Evolutionary conservation across 2,797 vertebrate genomes (phyloP).

Genomic region (Sternotherus odoratus): DNA sequence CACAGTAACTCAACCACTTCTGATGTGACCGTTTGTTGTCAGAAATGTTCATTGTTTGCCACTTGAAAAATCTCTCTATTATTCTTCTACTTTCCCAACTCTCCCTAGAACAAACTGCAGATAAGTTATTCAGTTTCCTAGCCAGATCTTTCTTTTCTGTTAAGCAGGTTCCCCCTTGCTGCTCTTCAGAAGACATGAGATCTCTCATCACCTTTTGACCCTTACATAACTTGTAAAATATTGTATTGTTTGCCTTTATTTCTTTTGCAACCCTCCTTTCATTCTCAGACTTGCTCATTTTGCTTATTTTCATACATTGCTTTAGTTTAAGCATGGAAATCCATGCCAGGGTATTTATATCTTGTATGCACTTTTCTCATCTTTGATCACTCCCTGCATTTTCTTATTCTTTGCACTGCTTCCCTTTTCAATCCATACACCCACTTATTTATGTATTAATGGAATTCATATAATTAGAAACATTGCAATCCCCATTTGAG

Average conservation of each 20-base stretch:
- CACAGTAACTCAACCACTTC: background rate
- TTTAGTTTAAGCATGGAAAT: background rate
- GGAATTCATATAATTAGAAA: background rate
- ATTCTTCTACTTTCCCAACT: background rate
- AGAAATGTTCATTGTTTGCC: background rate
- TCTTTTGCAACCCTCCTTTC: background rate
- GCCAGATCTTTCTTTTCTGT: background rate
- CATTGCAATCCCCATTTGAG: background rate
- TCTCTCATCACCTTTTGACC: background rate
- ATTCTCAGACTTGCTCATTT: background rate
- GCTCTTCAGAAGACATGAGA: background rate
- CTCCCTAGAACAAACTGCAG: background rate
- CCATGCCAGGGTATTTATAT: background rate
- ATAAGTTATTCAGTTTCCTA: background rate
- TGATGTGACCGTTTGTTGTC: background rate
- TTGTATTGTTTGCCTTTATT: background rate
- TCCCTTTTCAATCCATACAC: background rate
- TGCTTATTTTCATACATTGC: background rate
- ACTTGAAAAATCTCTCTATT: accelerated
- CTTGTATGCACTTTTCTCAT: background rate
- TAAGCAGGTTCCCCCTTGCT: background rate
- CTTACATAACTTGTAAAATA: background rate
- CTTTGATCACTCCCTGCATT: background rate
- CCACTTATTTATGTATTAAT: background rate
- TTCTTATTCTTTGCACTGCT: background rate